Base-by-base conservation (phyloP, 1,140 invertebrate genomes). In the Drosophila takahashii region DNA sequence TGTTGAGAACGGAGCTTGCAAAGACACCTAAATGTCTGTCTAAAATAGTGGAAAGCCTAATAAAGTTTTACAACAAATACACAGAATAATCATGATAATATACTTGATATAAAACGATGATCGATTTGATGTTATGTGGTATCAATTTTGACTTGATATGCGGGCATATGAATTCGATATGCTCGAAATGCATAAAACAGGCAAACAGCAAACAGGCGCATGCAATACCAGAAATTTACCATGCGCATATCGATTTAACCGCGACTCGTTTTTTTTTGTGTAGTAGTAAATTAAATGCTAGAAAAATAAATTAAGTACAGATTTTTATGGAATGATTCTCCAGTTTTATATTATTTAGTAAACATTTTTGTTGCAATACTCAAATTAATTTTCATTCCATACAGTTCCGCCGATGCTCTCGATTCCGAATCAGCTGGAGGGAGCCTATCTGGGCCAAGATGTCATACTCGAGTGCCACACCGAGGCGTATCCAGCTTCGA, bases 361-460 rank as follows among this genome's bases (percentile, higher is more conserved):
- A 16, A n/a, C n/a, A n/a, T n/a, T n/a, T n/a, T n/a, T n/a, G 32
- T 37, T 0, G 1, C 0, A 13, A 8, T 3, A 22, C 3, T 56
- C 27, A 2, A 5, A 9, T 13, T 6, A 8, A 18, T 11, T 22
- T 8, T 22, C 3, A 1, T 3, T 0, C 0, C 37, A 29, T 59
- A 13, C 90, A 97, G 96, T 97, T 94, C 96, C 96, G n/a, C 96
- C 96, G 36, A 97, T 97, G 96, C 93, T 97, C 76, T 96, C 96
- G 42, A 97, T 97, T 91, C 96, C 96, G 42, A 97, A 97, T 93
- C 96, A 97, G 92, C 93, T 97, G 86, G 96, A 97, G 92, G 96
- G 95, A 22, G 96, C 96, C 57, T 96, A 96, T 89, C 92, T 96
- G 53, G 96, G 96, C 10, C 96, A 97, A 92, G 95, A 97, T 92